Evolutionary conservation across 2,888 invertebrate genomes (phyloP).

Genomic region (Papilio protenor): DNA sequence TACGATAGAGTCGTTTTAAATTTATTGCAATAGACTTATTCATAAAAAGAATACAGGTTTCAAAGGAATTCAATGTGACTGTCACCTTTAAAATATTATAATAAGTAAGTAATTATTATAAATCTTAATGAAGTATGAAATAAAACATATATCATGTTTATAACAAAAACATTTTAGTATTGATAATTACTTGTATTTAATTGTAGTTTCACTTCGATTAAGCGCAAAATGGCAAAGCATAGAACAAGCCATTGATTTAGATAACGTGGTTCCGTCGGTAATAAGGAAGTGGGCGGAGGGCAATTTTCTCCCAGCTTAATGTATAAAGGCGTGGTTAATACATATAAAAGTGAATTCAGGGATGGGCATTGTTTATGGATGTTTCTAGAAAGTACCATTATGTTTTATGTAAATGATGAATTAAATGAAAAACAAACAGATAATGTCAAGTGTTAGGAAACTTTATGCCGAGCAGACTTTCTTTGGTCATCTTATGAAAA

Average conservation of each 20-base stretch:
- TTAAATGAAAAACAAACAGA: background rate
- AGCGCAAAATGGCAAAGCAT: background rate
- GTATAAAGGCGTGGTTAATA: slow-evolving; percentile 37
- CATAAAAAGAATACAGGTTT: background rate
- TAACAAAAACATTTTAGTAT: background rate
- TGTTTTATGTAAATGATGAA: background rate
- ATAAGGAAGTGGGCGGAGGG: slow-evolving; percentile 45
- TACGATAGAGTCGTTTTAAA: slow-evolving; percentile 24
- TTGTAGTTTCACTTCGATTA: background rate
- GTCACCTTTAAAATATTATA: background rate
- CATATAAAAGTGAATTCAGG: slow-evolving; percentile 32
- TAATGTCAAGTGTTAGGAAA: background rate
- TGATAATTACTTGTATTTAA: background rate
- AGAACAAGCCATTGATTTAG: slow-evolving; percentile 36
- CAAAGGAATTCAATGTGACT: background rate
- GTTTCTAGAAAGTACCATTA: background rate
- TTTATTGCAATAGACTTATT: background rate
- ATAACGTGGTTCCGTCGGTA: slow-evolving; percentile 36
- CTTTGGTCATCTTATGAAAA: background rate
- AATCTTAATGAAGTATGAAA: no score
- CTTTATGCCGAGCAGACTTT: background rate
- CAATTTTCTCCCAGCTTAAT: slow-evolving; percentile 43
- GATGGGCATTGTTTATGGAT: slow-evolving; percentile 31
- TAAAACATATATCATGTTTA: no score
- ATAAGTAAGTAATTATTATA: background rate